Percentiles rank a stretch among this genome's conserved stretches.
Evolutionary conservation across 1,140 invertebrate genomes (phyloP).

Genomic region (Agraylea sexmaculata): DNA sequence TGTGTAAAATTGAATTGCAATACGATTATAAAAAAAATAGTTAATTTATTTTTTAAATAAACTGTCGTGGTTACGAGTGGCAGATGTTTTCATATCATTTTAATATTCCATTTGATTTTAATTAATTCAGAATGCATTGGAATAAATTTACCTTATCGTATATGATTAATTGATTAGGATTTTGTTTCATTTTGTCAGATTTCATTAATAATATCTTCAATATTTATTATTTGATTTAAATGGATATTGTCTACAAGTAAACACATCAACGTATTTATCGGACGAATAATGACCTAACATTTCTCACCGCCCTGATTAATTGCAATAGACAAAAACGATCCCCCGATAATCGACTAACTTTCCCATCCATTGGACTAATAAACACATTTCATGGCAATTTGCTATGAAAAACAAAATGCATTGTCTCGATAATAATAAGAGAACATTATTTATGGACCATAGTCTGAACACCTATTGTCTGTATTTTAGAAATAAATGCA

Average conservation of each 20-base stretch:
- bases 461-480: too few relatives aligned
- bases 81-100: too few relatives aligned
- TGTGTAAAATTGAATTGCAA: too few relatives aligned
- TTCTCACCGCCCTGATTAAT: constrained; percentile 4
- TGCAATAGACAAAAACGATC: neutral
- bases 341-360: neutral
- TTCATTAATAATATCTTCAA: neutral
- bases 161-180: constrained; percentile 3
- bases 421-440: too few relatives aligned
- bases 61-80: too few relatives aligned
- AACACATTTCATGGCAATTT: constrained; percentile 3
- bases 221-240: neutral
- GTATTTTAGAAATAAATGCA: too few relatives aligned
- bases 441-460: too few relatives aligned
- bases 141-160: too few relatives aligned
- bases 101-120: too few relatives aligned
- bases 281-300: constrained; percentile 3
- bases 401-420: neutral
- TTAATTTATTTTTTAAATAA: too few relatives aligned
- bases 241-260: neutral
- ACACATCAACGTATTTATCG: neutral
- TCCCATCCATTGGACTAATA: neutral
- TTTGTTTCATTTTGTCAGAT: constrained; percentile 1
- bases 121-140: too few relatives aligned
- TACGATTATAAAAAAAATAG: too few relatives aligned